Evolutionary conservation across 2,888 invertebrate species (phyloP).

Genomic region (Cryptocephalus primarius): DNA sequence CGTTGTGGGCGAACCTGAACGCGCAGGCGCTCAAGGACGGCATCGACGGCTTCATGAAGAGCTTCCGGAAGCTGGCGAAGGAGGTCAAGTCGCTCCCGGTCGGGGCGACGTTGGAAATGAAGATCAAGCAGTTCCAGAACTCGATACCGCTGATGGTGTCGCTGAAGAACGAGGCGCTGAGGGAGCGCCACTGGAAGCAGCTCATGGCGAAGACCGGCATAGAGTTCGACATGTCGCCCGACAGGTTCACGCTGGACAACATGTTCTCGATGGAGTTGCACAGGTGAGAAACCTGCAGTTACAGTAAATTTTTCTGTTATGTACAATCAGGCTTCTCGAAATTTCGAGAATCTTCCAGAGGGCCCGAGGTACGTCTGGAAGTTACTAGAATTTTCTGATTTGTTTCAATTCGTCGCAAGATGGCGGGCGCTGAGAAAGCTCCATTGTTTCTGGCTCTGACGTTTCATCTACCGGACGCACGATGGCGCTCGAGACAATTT

Average conservation of each 20-base stretch:
- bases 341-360: too few species aligned
- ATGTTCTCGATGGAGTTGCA: constrained; percentile 90
- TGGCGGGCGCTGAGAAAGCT: too few species aligned
- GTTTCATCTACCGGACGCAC: too few species aligned
- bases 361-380: too few species aligned
- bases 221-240: constrained; percentile 78
- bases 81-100: constrained; percentile 46
- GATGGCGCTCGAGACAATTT: too few species aligned
- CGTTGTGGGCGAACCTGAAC: constrained; percentile 79
- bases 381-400: too few species aligned
- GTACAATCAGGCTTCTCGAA: too few species aligned
- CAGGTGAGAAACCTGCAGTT: too few species aligned
- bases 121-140: constrained; percentile 80
- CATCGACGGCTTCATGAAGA: constrained; percentile 73
- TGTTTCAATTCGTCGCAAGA: too few species aligned
- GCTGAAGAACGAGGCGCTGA: constrained; percentile 80
- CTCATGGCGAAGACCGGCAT: constrained; percentile 78
- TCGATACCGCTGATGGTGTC: constrained; percentile 84
- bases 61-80: constrained; percentile 65
- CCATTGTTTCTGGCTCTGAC: too few species aligned
- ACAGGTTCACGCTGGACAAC: constrained; percentile 76
- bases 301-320: too few species aligned
- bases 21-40: constrained; percentile 75
- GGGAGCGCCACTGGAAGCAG: constrained; percentile 83
- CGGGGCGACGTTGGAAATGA: constrained; percentile 61